phyloP scores from a whole-genome alignment of 1,140 invertebrate genomes.

The Trichomalopsis sarcophagae region DNA sequence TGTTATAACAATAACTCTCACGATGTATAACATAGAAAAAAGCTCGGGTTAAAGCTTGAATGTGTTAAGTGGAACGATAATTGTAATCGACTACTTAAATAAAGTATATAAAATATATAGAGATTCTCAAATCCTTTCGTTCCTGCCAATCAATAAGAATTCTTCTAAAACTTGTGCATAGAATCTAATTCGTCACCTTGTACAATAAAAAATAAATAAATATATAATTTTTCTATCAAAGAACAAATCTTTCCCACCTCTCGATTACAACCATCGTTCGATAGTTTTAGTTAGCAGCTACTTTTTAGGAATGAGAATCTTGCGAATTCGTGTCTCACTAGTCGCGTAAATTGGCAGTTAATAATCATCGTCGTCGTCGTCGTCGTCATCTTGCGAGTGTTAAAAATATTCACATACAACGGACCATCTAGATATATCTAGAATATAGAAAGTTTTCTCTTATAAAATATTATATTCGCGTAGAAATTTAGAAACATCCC shows the following conservation, averaged over 20 bases:
- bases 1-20: slow-evolving; percentile 45
- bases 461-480: background rate
- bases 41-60: slow-evolving; percentile 38
- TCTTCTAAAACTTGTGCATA: background rate
- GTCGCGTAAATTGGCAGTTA: background rate
- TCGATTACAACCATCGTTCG: slow-evolving; percentile 33
- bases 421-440: background rate
- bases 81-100: slow-evolving; percentile 31
- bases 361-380: background rate
- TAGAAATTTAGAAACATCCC: too few species aligned
- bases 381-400: background rate
- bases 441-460: background rate
- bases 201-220: background rate
- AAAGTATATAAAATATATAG: background rate
- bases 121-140: too few species aligned
- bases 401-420: background rate
- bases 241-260: background rate
- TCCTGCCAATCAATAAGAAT: too few species aligned
- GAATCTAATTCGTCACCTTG: background rate
- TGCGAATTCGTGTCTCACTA: slow-evolving; percentile 23
- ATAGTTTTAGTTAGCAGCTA: slow-evolving; percentile 6
- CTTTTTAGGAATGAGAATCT: slow-evolving; percentile 26
- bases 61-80: background rate
- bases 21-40: slow-evolving; percentile 22
- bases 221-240: background rate